Conservation (phyloP, 2,113 vertebrate genomes). For the Charadrius vociferus region DNA sequence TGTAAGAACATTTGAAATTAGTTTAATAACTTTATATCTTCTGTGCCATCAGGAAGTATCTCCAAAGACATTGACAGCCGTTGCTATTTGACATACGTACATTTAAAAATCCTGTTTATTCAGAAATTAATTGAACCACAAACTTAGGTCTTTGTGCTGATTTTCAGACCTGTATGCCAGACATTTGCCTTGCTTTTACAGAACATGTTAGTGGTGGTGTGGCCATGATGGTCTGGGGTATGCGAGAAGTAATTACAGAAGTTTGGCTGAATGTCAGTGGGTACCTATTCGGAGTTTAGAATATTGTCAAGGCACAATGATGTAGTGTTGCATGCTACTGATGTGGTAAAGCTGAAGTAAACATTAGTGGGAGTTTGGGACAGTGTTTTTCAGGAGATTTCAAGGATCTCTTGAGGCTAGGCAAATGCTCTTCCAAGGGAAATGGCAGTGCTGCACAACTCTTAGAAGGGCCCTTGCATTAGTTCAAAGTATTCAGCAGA, state of each 20-base stretch:
- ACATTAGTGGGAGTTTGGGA: neutral
- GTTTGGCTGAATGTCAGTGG: neutral
- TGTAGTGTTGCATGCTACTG: neutral
- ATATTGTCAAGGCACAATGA: neutral
- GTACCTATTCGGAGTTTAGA: neutral
- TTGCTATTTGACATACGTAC: neutral
- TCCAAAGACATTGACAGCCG: neutral
- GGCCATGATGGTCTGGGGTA: neutral
- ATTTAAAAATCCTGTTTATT: neutral
- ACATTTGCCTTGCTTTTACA: neutral
- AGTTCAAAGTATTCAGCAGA: neutral
- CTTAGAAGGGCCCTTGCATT: neutral
- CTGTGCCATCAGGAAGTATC: neutral
- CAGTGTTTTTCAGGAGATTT: neutral
- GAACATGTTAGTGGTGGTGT: neutral
- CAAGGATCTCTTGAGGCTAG: neutral
- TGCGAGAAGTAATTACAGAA: neutral
- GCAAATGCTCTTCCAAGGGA: neutral
- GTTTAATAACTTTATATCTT: neutral
- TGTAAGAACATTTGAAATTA: neutral
- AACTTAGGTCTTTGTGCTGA: neutral
- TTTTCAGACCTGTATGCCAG: neutral
- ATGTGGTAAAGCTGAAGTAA: neutral
- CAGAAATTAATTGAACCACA: neutral
- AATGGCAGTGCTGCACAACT: neutral